Base-by-base conservation (phyloP, 2,888 invertebrate genomes). In the Parelbella ahira region DNA sequence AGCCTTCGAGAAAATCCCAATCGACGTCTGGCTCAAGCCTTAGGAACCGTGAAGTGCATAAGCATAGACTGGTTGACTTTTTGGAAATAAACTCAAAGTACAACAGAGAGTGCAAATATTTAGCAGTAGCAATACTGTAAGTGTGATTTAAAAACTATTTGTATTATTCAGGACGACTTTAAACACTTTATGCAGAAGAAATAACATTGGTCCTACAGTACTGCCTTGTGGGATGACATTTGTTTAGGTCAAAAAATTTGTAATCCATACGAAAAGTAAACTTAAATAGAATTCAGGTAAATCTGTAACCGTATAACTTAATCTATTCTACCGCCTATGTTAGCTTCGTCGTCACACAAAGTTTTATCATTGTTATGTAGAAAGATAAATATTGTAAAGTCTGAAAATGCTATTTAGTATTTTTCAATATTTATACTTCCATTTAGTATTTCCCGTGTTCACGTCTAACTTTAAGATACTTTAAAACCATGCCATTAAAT, bases 1-100 rank as follows among this genome's bases (percentile, higher is more conserved):
- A 0, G 93, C 93, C 23, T 93, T 94, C 68, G 88, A 90, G 27
- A 91, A 91, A 64, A 88, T 94, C 36, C 94, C 94, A 1, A 78
- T 94, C 44, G 90, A 92, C 59, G 88, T 91, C 6, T 93, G 93
- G 93, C 87, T 93, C 20, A 86, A 69, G 36, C 79, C 86, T 44
- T 88, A 76, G 10, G 2, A 58, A 37, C 5, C 4, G 28, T 24
- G 33, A 13, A 8, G 3, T 13, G 20, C 8, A 8, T 12, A 3
- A 36, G 7, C 4, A 38, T 9, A 18, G 41, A 41, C 41, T 34
- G 33, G 10, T 19, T 12, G 2, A 29, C 11, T 29, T 25, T 4
- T 21, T 11, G 11, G 23, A 37, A 1, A 13, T 25, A 27, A 27
- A 8, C 20, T 11, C 13, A 7, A 41, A 33, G 33, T 42, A 34